phyloP scores from a whole-genome alignment of 30 jellyfish, hydroid and myxozoan species.

The Kudoa iwatai region DNA sequence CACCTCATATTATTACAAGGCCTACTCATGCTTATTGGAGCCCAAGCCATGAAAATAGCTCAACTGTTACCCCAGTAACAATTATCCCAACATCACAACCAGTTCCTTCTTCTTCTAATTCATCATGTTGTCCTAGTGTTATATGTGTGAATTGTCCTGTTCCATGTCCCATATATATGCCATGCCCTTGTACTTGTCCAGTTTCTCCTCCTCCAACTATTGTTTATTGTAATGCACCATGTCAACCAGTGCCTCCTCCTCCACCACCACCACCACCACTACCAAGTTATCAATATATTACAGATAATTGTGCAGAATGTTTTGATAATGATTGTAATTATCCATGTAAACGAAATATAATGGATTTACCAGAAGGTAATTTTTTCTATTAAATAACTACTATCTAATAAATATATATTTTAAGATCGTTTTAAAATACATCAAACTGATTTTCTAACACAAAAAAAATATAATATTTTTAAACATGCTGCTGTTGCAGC shows the following conservation, averaged over 20 bases:
- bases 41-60: constrained; percentile 10
- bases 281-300: neutral
- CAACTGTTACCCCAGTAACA: neutral
- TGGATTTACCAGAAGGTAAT: no score
- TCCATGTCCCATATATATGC: constrained; percentile 24
- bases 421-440: no score
- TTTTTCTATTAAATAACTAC: no score
- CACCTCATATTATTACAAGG: constrained; percentile 9
- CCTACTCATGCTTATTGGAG: constrained; percentile 1
- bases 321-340: no score
- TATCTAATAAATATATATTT: no score
- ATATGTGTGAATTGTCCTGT: constrained; percentile 1
- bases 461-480: constrained; percentile 14
- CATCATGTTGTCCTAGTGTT: neutral
- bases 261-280: constrained; percentile 5
- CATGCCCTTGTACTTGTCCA: constrained; percentile 74
- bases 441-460: constrained; percentile 4
- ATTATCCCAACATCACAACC: neutral
- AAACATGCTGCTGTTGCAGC: constrained; percentile 83
- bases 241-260: constrained; percentile 3
- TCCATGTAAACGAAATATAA: no score
- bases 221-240: constrained; percentile 3
- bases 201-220: constrained; percentile 6
- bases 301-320: no score
- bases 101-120: neutral